These are phyloP conservation scores for Pelosia muscerda DNA, from an alignment of 2,888 invertebrate species.

Conservation along the genomic window DNA sequence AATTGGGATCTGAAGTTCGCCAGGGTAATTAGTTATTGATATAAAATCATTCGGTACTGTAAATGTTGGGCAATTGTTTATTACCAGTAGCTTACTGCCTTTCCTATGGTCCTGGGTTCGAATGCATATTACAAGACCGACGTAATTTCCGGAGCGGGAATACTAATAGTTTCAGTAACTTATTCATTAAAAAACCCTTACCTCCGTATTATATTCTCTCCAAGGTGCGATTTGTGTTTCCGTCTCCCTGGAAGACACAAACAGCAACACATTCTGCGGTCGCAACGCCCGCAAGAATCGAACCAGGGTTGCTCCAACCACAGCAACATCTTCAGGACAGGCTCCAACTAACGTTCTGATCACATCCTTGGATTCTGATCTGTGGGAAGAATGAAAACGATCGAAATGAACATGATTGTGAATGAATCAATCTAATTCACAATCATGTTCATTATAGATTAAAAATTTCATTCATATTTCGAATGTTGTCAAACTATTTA, in stretches of 20 bases:
- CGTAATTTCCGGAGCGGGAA: no score
- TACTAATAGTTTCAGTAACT: no score
- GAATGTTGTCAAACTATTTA: not conserved
- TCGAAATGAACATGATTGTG: not conserved
- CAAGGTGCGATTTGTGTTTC: slow-evolving; percentile 91
- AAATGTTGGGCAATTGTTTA: no score
- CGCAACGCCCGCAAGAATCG: slow-evolving; percentile 91
- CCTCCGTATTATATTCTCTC: slow-evolving; percentile 93
- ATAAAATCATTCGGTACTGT: no score
- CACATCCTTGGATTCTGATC: slow-evolving; percentile 93
- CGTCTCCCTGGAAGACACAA: slow-evolving; percentile 89
- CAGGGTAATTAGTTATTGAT: no score
- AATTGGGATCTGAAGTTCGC: no score
- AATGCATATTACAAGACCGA: no score
- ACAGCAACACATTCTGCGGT: slow-evolving; percentile 89
- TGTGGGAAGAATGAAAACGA: slow-evolving; percentile 64
- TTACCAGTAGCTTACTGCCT: no score
- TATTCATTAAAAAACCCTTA: slow-evolving; percentile 71
- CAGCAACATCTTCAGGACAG: slow-evolving; percentile 92
- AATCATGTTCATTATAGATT: not conserved
- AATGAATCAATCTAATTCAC: not conserved
- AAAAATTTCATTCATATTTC: not conserved
- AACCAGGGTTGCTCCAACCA: slow-evolving; percentile 92
- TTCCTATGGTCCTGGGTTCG: no score
- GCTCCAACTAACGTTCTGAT: slow-evolving; percentile 92